phyloP scores from a whole-genome alignment of 2,113 vertebrate genomes.

The Astatoreochromis straeleni region DNA sequence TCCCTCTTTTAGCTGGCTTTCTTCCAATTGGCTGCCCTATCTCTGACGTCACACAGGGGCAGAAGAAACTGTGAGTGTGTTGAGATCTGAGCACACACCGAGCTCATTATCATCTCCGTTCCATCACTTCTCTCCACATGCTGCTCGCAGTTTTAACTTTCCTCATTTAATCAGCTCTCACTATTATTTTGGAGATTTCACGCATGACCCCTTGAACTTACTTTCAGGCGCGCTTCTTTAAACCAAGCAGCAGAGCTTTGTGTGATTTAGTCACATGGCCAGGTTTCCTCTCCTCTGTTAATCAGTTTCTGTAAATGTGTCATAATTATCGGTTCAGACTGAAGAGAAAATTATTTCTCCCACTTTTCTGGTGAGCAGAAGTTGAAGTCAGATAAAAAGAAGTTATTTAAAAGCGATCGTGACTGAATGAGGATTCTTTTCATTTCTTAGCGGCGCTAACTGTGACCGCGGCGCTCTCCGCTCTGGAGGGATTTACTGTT shows the following conservation, averaged over 20 bases:
- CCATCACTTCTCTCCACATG: neutral
- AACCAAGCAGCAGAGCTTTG: neutral
- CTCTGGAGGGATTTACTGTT: neutral
- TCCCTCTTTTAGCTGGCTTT: neutral
- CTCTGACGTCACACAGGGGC: neutral
- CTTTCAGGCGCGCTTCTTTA: neutral
- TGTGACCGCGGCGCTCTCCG: neutral
- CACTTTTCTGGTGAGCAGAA: neutral
- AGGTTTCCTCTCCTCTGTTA: neutral
- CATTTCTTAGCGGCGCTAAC: neutral
- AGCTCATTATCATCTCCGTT: neutral
- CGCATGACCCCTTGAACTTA: accelerated
- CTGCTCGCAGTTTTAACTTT: neutral
- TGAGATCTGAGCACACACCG: neutral
- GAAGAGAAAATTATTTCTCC: neutral
- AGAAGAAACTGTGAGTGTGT: neutral
- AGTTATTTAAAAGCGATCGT: neutral
- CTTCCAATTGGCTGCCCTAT: neutral
- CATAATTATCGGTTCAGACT: neutral
- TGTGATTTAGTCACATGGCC: neutral
- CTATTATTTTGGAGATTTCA: neutral
- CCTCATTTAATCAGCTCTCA: neutral
- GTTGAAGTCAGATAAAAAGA: neutral
- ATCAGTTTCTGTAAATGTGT: neutral
- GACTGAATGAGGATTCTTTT: neutral